Conservation (phyloP, 2,888 invertebrate genomes). For the Archips crataeganus region DNA sequence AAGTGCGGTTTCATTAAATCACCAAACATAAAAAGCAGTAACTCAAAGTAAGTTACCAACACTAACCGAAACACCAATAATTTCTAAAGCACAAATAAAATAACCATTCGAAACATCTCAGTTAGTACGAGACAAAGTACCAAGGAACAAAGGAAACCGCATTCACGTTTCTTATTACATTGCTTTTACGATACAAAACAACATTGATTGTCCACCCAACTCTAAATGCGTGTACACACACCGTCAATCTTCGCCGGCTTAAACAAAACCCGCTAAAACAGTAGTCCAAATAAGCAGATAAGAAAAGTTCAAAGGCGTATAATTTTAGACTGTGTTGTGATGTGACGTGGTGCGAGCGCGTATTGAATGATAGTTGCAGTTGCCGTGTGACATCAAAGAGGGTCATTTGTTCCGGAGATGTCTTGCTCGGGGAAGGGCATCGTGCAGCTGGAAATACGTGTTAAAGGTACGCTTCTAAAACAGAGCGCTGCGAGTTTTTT, state of each 20-base stretch:
- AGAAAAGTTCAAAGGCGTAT: constrained; percentile 29
- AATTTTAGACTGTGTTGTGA: constrained; percentile 34
- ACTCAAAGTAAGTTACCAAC: background rate
- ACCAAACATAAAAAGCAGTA: background rate
- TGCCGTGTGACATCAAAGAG: constrained; percentile 37
- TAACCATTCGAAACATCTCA: constrained; percentile 21
- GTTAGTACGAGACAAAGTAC: constrained; percentile 35
- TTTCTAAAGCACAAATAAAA: constrained; percentile 20
- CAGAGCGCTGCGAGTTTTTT: too few species aligned
- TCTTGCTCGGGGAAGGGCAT: constrained; percentile 16
- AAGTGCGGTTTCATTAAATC: too few species aligned
- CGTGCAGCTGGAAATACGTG: constrained; percentile 15
- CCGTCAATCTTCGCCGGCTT: constrained; percentile 20
- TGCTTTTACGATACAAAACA: constrained; percentile 36
- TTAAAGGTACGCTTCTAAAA: too few species aligned
- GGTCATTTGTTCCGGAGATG: constrained; percentile 41
- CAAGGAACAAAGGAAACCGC: constrained; percentile 36
- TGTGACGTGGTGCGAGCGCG: background rate
- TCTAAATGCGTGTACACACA: constrained; percentile 20
- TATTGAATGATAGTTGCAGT: constrained; percentile 42
- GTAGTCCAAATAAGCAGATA: constrained; percentile 20
- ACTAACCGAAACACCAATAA: constrained; percentile 5
- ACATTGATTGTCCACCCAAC: constrained; percentile 39
- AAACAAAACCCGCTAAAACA: constrained; percentile 6
- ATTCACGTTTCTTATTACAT: constrained; percentile 40